phyloP scores from a whole-genome alignment of 2,113 vertebrate genomes.

The Mandrillus leucophaeus region DNA sequence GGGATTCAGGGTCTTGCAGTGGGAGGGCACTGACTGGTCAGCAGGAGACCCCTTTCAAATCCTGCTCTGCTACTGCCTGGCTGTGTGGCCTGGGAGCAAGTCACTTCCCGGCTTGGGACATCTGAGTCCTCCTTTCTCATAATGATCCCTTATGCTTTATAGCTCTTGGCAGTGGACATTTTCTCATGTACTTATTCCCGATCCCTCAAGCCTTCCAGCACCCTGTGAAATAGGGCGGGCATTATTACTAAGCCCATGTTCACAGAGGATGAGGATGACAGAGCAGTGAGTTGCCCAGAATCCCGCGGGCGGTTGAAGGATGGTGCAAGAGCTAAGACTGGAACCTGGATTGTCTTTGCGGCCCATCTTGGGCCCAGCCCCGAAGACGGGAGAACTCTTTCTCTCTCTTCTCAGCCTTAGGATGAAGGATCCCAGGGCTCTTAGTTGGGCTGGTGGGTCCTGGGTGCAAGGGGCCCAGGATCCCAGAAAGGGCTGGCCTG shows the following conservation, averaged over 20 bases:
- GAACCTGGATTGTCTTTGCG: background rate
- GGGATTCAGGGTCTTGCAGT: background rate
- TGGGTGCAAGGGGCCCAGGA: background rate
- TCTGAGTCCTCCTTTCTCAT: background rate
- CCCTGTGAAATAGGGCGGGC: background rate
- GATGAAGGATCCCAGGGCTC: background rate
- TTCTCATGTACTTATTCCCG: background rate
- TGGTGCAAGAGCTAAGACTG: background rate
- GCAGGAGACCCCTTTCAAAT: background rate
- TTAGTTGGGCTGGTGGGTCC: background rate
- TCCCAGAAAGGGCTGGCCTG: background rate
- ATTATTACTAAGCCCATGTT: background rate
- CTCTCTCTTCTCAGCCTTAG: background rate
- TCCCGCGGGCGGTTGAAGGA: background rate
- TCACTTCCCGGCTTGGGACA: background rate
- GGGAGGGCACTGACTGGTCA: background rate
- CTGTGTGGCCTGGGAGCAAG: background rate
- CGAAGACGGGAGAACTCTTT: background rate
- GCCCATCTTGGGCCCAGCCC: background rate
- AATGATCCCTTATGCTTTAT: slow-evolving; percentile 13
- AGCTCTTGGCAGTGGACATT: background rate
- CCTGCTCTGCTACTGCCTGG: background rate
- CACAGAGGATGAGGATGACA: background rate
- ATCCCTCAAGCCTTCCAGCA: background rate
- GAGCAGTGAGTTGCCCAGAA: background rate